phyloP scores from a whole-genome alignment of 2,888 invertebrate genomes.

The Eumacrocentrus americanus region DNA sequence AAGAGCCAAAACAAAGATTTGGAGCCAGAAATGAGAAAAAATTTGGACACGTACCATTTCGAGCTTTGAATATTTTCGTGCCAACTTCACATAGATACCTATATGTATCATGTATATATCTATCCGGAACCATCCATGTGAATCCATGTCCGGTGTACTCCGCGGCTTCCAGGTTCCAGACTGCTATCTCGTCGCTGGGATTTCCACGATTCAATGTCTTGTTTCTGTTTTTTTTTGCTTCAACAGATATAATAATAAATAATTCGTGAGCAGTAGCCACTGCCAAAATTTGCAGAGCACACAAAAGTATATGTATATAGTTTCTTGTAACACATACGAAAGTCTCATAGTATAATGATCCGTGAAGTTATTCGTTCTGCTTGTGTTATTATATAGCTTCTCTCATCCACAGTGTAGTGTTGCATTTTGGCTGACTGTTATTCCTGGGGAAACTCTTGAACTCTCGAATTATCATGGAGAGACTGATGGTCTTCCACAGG shows the following conservation, averaged over 20 bases:
- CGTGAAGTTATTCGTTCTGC: too few species aligned
- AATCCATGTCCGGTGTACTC: conserved; percentile 12
- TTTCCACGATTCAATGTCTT: conserved; percentile 16
- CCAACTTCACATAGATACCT: conserved; percentile 16
- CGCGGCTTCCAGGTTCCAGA: conserved; percentile 4
- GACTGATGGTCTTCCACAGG: too few species aligned
- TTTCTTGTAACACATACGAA: too few species aligned
- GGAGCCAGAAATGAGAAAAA: conserved; percentile 9
- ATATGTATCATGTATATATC: conserved; percentile 3
- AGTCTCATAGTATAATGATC: too few species aligned
- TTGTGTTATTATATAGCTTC: too few species aligned
- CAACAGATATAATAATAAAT: conserved; percentile 15
- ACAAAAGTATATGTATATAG: too few species aligned
- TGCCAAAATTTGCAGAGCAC: not conserved
- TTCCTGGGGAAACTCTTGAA: too few species aligned
- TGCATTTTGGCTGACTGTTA: too few species aligned
- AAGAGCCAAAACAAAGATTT: too few species aligned
- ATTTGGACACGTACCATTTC: conserved; percentile 9
- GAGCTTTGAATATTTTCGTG: conserved; percentile 22
- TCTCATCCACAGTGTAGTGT: too few species aligned
- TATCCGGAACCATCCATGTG: conserved; percentile 25
- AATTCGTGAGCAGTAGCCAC: not conserved
- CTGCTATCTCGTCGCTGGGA: not conserved
- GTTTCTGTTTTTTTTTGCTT: conserved; percentile 1
- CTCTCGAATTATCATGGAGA: too few species aligned